Base-by-base conservation (phyloP, 2,888 invertebrate genomes). In the Drosophila prolongata region DNA sequence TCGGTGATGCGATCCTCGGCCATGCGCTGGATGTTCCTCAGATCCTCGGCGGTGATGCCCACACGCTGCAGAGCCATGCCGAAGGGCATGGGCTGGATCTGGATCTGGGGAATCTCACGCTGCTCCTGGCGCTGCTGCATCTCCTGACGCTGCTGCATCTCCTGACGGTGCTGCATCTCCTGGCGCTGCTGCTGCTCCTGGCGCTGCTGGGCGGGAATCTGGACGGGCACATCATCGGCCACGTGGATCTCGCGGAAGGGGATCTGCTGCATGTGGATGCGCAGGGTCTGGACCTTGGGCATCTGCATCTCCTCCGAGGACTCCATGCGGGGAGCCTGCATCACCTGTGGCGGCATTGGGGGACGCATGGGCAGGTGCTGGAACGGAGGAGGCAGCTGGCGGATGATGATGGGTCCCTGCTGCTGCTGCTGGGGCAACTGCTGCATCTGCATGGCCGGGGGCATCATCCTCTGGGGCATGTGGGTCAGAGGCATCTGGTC, bases 401-500 rank as follows among this genome's bases (percentile, higher is more conserved):
- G 91, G 34, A 91, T 89, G 76, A 90, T 89, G 53, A 89, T 78
- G 27, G 82, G 81, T 24, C 85, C 89, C 74, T 89, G 88, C 49
- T 89, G 91, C 52, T 88, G 90, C 61, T 82, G 81, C 66, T 81
- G 86, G 54, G 89, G 90, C 62, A 89, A 89, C 60, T 89, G 90
- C 72, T 82, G 90, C 62, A 89, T 90, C 67, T 89, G 90, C 75
- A 82, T 77, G 43, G 90, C 90, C 55, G 91, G 90, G 4, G 90
- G 90, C 89, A 90, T 90, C 85, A 90, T 91, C 44, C 90, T 89
- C 77, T 91, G 92, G 35, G 91, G 92, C 92, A 92, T 92, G 55
- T 93, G 93, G 76, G 94, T 94, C 90, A 94, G 92, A 11, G 93
- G 93, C 78, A 94, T 93, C 83, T 93, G 93, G 42, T 93, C 93